phyloP scores from a whole-genome alignment of 1,140 invertebrate genomes.

The Charaxes varanes region DNA sequence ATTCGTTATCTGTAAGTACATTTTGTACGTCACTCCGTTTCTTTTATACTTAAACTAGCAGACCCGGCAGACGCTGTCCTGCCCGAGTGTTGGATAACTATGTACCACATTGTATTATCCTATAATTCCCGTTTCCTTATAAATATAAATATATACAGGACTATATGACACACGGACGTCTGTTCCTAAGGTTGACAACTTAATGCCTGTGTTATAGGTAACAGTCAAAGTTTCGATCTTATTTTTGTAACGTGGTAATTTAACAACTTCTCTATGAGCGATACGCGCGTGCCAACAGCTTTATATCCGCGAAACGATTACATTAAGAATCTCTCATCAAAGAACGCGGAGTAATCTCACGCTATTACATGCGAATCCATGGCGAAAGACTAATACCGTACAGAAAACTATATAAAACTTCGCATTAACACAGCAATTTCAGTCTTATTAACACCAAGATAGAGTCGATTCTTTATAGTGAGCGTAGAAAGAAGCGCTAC shows the following conservation, averaged over 20 bases:
- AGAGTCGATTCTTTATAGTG: not conserved
- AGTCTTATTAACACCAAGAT: not conserved
- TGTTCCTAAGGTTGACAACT: no score
- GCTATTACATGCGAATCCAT: conserved; percentile 42
- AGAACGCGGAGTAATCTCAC: conserved; percentile 39
- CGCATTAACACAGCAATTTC: not conserved
- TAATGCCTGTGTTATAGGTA: no score
- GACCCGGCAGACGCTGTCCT: no score
- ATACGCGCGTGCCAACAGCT: conserved; percentile 28
- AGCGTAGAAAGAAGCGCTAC: conserved; percentile 3
- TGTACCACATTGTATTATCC: no score
- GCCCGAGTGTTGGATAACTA: no score
- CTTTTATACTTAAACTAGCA: no score
- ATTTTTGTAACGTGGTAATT: conserved; percentile 8
- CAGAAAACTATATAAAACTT: conserved; percentile 8
- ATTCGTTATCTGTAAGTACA: no score
- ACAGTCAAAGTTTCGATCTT: no score
- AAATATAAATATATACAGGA: no score
- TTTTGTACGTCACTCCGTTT: no score
- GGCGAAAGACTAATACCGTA: conserved; percentile 13
- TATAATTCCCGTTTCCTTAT: no score
- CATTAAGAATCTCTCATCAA: conserved; percentile 28
- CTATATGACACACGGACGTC: no score
- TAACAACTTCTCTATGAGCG: conserved; percentile 14
- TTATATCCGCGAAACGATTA: conserved; percentile 27